These are phyloP conservation scores for Trinorchestia longiramus DNA, from an alignment of 1,140 invertebrate species.

Conservation along the genomic window DNA sequence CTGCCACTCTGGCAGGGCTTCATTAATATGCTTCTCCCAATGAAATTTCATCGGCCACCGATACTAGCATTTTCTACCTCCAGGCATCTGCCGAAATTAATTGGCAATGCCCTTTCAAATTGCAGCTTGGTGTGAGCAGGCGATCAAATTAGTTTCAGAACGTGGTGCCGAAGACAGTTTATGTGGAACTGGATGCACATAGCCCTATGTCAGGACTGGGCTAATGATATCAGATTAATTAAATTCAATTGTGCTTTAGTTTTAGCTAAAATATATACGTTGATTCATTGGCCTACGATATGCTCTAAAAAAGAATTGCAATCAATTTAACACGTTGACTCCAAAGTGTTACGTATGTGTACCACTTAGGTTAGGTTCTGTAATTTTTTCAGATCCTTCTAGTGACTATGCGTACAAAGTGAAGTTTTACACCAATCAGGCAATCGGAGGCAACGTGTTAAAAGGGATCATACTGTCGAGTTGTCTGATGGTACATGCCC, in stretches of 20 bases:
- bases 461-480: no score
- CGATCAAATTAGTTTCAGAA: slow-evolving; percentile 10
- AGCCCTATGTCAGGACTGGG: background rate
- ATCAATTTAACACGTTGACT: no score
- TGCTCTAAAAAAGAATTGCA: background rate
- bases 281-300: background rate
- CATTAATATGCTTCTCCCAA: slow-evolving; percentile 45
- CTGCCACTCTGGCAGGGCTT: background rate
- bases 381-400: no score
- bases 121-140: background rate
- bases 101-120: slow-evolving; percentile 46
- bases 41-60: slow-evolving; percentile 27
- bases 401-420: no score
- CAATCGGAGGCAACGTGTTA: no score
- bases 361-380: no score
- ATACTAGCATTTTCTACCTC: slow-evolving; percentile 6
- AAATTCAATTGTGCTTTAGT: background rate
- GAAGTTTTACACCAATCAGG: no score
- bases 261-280: background rate
- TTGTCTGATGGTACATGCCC: no score
- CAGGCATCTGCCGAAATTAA: slow-evolving; percentile 29
- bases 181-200: background rate
- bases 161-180: background rate
- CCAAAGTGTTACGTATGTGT: no score
- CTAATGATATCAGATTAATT: background rate